Evolutionary conservation across 2,888 invertebrate genomes (phyloP).

Genomic region (Tanypteryx hageni): DNA sequence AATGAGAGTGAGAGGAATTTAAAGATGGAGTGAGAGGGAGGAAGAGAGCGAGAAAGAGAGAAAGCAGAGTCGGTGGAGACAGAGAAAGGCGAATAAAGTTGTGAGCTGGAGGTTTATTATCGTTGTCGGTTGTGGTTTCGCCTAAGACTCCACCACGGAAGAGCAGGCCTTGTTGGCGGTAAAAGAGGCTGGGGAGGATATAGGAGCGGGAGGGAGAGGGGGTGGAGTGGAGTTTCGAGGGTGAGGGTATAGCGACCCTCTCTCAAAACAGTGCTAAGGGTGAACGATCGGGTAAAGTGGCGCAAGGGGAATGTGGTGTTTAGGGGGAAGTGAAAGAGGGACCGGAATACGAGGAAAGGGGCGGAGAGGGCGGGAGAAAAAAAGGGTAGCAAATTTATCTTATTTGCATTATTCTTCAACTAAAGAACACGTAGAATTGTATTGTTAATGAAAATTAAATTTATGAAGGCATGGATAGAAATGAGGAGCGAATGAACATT

Average conservation of each 20-base stretch:
- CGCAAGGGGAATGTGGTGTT: not conserved
- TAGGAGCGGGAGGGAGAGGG: not conserved
- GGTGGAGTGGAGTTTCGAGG: not conserved
- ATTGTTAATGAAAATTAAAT: too few species aligned
- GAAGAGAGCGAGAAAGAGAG: not conserved
- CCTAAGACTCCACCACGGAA: not conserved
- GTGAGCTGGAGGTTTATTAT: slow-evolving; percentile 20
- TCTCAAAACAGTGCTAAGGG: not conserved
- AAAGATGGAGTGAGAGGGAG: not conserved
- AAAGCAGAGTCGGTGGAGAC: not conserved
- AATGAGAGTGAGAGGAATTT: not conserved
- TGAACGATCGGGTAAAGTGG: not conserved
- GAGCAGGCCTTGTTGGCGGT: not conserved
- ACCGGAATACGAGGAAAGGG: too few species aligned
- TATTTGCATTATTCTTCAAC: too few species aligned
- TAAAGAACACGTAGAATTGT: too few species aligned
- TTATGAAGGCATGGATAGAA: too few species aligned
- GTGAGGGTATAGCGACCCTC: not conserved
- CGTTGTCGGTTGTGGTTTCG: not conserved
- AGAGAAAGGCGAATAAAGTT: not conserved
- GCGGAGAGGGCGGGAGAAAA: too few species aligned
- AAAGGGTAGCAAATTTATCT: too few species aligned
- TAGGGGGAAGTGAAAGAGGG: too few species aligned
- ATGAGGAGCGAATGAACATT: too few species aligned
- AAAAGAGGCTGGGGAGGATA: not conserved